A percentile compares a stretch with the other conserved stretches of the same genome.
Evolutionary conservation across 2,797 vertebrate genomes (phyloP).

Genomic region (Pseudomugil gertrudae): DNA sequence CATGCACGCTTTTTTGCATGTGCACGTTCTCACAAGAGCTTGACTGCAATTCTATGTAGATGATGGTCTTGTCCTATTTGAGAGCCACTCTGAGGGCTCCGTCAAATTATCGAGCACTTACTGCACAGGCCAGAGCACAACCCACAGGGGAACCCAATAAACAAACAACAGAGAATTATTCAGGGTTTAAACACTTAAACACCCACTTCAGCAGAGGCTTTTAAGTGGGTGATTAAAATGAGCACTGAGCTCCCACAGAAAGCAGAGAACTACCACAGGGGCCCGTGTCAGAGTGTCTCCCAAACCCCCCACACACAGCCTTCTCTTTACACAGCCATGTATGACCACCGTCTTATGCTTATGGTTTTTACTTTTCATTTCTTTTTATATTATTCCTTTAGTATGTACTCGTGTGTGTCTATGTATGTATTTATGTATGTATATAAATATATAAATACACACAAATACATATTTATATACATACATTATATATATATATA

Average conservation of each 20-base stretch:
- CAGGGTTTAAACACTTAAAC: slow-evolving; percentile 79
- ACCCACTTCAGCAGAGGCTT: slow-evolving; percentile 74
- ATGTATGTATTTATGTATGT: neutral
- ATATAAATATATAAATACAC: too few species aligned
- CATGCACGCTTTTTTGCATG: slow-evolving; percentile 8
- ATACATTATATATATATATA: too few species aligned
- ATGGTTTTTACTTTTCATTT: neutral
- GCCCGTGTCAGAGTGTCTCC: slow-evolving; percentile 41
- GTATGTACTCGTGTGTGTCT: too few species aligned
- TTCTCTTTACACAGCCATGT: neutral
- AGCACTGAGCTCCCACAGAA: slow-evolving; percentile 55
- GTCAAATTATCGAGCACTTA: slow-evolving; percentile 72
- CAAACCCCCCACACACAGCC: neutral
- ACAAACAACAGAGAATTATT: slow-evolving; percentile 79
- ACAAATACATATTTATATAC: too few species aligned
- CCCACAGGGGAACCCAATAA: slow-evolving; percentile 70
- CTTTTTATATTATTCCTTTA: too few species aligned
- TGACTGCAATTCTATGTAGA: slow-evolving; percentile 60
- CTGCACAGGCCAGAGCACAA: slow-evolving; percentile 65
- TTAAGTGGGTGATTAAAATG: slow-evolving; percentile 78
- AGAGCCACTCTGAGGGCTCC: slow-evolving; percentile 60
- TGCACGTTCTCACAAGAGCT: slow-evolving; percentile 41
- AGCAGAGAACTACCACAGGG: slow-evolving; percentile 53
- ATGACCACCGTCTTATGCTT: neutral
- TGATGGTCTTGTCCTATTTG: slow-evolving; percentile 64